phyloP scores from a whole-genome alignment of 2,888 invertebrate species.

The Rotaria sp. region DNA sequence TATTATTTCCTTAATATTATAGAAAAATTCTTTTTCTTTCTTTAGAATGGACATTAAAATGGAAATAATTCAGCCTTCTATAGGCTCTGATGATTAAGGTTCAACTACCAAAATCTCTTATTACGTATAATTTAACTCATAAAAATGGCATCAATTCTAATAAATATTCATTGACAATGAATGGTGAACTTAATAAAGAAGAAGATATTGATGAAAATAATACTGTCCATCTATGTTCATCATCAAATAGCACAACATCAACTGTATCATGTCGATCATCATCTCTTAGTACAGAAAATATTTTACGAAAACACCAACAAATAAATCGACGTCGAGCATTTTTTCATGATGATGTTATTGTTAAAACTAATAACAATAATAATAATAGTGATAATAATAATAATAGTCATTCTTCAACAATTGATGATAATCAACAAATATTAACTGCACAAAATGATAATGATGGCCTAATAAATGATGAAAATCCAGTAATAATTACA shows the following conservation, averaged over 20 bases:
- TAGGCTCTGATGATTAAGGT: background rate
- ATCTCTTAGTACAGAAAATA: background rate
- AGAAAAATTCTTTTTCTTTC: background rate
- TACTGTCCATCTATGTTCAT: background rate
- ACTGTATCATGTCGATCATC: background rate
- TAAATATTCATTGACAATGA: background rate
- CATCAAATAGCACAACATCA: background rate
- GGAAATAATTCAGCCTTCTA: background rate
- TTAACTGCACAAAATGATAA: background rate
- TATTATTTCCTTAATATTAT: background rate
- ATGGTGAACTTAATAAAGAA: background rate
- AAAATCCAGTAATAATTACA: background rate
- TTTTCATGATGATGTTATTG: background rate
- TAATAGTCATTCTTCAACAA: background rate
- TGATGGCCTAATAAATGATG: background rate
- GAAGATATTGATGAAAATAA: background rate
- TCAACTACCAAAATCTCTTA: background rate
- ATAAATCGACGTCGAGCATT: background rate
- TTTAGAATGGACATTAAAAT: background rate
- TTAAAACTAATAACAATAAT: background rate
- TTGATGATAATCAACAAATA: background rate
- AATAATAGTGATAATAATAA: background rate
- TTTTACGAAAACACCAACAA: constrained; percentile 23
- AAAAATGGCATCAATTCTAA: background rate
- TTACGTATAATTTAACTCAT: background rate